Evolutionary conservation across 2,797 vertebrate species (phyloP).

Genomic region (Pantherophis alleghaniensis): DNA sequence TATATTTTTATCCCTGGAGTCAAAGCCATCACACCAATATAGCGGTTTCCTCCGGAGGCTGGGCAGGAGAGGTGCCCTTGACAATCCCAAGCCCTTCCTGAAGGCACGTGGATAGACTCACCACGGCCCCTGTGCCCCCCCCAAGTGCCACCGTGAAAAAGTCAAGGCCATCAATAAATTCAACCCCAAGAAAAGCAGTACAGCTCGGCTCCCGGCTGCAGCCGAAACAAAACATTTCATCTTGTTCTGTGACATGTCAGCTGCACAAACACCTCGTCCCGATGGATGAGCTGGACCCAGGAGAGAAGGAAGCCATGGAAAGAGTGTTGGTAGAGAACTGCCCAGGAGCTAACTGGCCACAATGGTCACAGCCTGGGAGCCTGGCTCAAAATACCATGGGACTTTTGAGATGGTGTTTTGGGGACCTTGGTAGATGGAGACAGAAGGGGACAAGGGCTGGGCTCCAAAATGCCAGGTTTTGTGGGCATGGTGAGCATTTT

Average conservation of each 20-base stretch:
- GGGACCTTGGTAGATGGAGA: not conserved
- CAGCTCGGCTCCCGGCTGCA: not conserved
- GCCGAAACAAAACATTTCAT: constrained; percentile 25
- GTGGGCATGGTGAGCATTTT: not conserved
- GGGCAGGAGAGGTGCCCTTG: not conserved
- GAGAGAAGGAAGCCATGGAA: not conserved
- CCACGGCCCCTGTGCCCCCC: constrained; percentile 4
- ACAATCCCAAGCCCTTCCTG: constrained; percentile 44
- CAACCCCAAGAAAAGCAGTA: constrained; percentile 43
- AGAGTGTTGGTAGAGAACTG: not conserved
- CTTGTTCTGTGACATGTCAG: not conserved
- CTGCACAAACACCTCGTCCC: not conserved
- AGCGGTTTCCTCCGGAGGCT: constrained; percentile 12
- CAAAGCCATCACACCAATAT: constrained; percentile 41
- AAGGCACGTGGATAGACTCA: not conserved
- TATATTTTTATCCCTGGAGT: constrained; percentile 56
- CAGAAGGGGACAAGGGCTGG: not conserved
- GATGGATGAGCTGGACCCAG: not conserved
- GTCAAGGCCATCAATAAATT: constrained; percentile 57
- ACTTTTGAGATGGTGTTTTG: not conserved
- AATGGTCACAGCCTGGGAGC: not conserved
- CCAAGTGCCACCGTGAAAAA: constrained; percentile 44
- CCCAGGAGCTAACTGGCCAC: not conserved
- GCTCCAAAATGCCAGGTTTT: not conserved
- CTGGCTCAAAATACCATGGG: not conserved